Conservation (phyloP, 2,888 invertebrate genomes). For the Nemotelus pantherinus region DNA sequence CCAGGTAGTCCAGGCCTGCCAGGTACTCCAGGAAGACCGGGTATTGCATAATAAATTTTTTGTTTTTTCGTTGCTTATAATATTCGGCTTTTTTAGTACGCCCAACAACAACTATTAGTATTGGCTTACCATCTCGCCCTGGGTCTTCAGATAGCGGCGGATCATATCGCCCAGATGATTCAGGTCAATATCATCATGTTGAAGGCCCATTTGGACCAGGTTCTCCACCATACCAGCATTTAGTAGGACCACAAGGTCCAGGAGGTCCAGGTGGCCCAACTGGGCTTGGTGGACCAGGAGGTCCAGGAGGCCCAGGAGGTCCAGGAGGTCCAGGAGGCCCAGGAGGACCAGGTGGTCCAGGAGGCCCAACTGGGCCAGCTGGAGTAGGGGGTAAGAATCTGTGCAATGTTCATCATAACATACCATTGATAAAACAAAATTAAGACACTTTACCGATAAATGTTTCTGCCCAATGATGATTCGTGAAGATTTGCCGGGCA, state of each 20-base stretch:
- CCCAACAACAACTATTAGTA: conserved; percentile 51
- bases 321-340: conserved; percentile 53
- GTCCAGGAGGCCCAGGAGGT: conserved; percentile 62
- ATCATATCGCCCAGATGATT: conserved; percentile 43
- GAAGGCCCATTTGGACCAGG: conserved; percentile 54
- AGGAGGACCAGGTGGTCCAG: conserved; percentile 62
- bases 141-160: conserved; percentile 29
- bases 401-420: neutral
- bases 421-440: too few relatives aligned
- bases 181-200: conserved; percentile 46
- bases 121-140: conserved; percentile 8
- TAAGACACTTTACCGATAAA: too few relatives aligned
- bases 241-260: conserved; percentile 52
- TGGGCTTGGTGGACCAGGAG: conserved; percentile 58
- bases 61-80: too few relatives aligned
- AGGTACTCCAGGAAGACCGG: neutral
- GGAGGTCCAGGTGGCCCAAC: conserved; percentile 65
- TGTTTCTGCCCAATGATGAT: too few relatives aligned
- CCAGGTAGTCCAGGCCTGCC: conserved; percentile 57
- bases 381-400: conserved; percentile 55
- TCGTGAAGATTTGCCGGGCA: too few relatives aligned
- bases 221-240: conserved; percentile 15
- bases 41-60: too few relatives aligned
- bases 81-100: conserved; percentile 49
- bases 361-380: conserved; percentile 59